Evolutionary conservation across 2,113 vertebrate genomes (phyloP), one percentile per base, ranked within the genome.

Genomic region (Oxyura jamaicensis): DNA sequence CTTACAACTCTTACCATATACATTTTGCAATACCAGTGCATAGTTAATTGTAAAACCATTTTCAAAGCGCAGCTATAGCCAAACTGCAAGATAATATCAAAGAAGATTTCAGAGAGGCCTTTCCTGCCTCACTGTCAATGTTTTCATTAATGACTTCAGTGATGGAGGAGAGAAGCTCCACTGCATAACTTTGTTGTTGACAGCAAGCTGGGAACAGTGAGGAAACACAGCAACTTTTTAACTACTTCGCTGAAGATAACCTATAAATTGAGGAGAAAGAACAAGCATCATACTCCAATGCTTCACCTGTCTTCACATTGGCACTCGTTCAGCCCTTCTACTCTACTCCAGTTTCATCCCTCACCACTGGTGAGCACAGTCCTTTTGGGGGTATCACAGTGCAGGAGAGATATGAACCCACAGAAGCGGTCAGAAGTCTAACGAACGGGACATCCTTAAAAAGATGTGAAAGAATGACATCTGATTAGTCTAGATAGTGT

Each of bases 311-410:
- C 44, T 82, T 76, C 46, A 46, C 41, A 33, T 13, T 81, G 21
- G 20, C 11, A 68, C 5, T 35, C 18, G 10, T 48, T 15, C 58
- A 59, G 36, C 4, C 52, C 48, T 73, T 25, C 67, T 5, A 3
- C 39, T 46, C 39, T 75, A 52, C 58, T 55, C 78, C 58, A 48
- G 29, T 42, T 77, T 52, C 5, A 1, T 4, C 42, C 42, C n/a
- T 59, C 25, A 1, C 2, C 65, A 13, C 22, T 56, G 35, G 29
- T 0, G 0, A 39, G 66, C 52, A 21, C 35, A 65, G 13, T 15
- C 75, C 67, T 4, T 13, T 20, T 14, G 2, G 8, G 15, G 31
- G 39, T 25, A 56, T 5, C 59, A 7, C 42, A 65, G 7, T 3
- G 2, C 22, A 6, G 17, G 31, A 36, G 18, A 50, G 60, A 36